Conservation (phyloP, 2,797 vertebrate genomes). For the Kryptolebias ocellatus region DNA sequence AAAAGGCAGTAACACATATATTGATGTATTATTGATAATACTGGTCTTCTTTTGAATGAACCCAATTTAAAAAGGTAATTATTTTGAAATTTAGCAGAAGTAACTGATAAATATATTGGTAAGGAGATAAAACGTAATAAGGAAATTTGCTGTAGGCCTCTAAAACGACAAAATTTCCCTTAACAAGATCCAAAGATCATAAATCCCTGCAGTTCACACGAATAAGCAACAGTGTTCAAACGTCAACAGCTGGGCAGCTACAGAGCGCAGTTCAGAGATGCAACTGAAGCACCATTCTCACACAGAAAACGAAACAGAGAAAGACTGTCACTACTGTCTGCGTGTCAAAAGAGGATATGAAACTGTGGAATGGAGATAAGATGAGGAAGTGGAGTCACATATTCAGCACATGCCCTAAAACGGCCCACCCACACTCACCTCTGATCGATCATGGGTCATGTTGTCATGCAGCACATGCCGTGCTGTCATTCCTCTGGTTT, state of each 20-base stretch:
- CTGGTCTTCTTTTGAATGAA: neutral
- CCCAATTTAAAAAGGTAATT: neutral
- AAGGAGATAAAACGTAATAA: neutral
- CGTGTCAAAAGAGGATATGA: constrained; percentile 76
- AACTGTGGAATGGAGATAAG: constrained; percentile 49
- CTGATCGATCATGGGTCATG: constrained; percentile 73
- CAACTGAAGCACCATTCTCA: constrained; percentile 24
- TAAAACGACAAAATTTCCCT: neutral
- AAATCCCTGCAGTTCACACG: constrained; percentile 32
- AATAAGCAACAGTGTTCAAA: constrained; percentile 32
- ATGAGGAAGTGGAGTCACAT: constrained; percentile 81
- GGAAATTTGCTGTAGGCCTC: neutral
- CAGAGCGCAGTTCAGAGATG: constrained; percentile 14
- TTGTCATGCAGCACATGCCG: constrained; percentile 68
- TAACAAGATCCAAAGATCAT: constrained; percentile 1
- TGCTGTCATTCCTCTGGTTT: constrained; percentile 45
- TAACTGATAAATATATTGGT: neutral
- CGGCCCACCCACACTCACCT: constrained; percentile 69
- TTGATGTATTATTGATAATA: too few relatives aligned
- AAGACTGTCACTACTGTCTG: constrained; percentile 42
- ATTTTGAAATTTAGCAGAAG: neutral
- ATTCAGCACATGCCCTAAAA: constrained; percentile 74
- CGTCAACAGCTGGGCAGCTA: constrained; percentile 35
- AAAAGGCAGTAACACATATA: too few relatives aligned
- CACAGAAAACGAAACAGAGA: constrained; percentile 29